Conservation (phyloP, 2,113 vertebrate genomes). For the Salminus brasiliensis region DNA sequence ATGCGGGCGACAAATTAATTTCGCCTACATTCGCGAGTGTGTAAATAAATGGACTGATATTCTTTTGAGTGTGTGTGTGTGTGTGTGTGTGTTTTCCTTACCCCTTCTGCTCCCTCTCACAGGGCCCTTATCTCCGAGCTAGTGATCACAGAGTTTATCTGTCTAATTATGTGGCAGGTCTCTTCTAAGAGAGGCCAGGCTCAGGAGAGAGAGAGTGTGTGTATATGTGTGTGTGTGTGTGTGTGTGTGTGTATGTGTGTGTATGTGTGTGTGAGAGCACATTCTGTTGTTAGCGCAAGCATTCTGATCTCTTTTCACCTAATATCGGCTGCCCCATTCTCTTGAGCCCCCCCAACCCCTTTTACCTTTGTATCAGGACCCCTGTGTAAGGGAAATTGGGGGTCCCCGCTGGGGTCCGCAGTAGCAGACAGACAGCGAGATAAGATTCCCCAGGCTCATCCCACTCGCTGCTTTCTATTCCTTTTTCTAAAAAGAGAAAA, state of each 20-base stretch:
- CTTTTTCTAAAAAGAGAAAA: not conserved
- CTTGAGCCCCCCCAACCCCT: not conserved
- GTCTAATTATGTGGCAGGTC: constrained; percentile 77
- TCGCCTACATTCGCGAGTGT: constrained; percentile 31
- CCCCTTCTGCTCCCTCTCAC: constrained; percentile 65
- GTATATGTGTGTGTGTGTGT: constrained; percentile 20
- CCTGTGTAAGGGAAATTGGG: constrained; percentile 60
- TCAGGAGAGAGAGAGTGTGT: constrained; percentile 53
- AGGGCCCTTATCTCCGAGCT: constrained; percentile 72
- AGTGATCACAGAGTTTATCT: constrained; percentile 73
- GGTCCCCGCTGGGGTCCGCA: constrained; percentile 50
- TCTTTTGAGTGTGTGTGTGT: constrained; percentile 23
- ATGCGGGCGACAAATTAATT: constrained; percentile 43
- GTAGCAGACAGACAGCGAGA: constrained; percentile 59
- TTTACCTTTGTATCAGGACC: constrained; percentile 70
- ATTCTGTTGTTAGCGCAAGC: constrained; percentile 30
- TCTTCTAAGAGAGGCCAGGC: constrained; percentile 68
- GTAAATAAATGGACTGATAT: constrained; percentile 38
- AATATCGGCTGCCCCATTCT: constrained; percentile 33
- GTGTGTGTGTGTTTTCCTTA: constrained; percentile 27
- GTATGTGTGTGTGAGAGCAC: not conserved
- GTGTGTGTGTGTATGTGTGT: constrained; percentile 36
- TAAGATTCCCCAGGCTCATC: constrained; percentile 70
- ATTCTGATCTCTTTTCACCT: constrained; percentile 31
- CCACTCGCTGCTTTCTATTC: constrained; percentile 58